Percentiles rank a stretch among this genome's conserved stretches.
These are phyloP conservation scores for Spongilla lacustris DNA, from an alignment of 37 sponge, comb jelly and placozoan genomes.

Conservation along the genomic window DNA sequence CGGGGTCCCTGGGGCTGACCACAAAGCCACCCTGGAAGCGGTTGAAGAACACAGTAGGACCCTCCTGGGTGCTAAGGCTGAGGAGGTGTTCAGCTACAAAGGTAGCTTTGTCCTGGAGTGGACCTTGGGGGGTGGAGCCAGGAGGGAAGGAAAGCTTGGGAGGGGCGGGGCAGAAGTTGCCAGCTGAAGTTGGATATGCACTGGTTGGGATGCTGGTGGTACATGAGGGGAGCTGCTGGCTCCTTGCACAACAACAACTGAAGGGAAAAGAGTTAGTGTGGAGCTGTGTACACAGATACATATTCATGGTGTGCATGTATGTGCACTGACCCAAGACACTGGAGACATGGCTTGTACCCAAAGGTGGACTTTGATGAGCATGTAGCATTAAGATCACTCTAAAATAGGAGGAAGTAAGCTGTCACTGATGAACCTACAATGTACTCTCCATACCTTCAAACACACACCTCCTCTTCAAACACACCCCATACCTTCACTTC, in stretches of 20 bases:
- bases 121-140: constrained; percentile 6
- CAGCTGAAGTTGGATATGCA: background rate
- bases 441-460: no score
- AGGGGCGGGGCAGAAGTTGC: constrained; percentile 61
- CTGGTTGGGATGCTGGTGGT: constrained; percentile 9
- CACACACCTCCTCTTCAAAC: no score
- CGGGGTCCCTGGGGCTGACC: constrained; percentile 9
- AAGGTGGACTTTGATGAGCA: constrained; percentile 12
- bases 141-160: constrained; percentile 23
- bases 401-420: no score
- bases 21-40: constrained; percentile 49
- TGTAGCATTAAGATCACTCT: background rate
- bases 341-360: constrained; percentile 35
- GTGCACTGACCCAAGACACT: constrained; percentile 47
- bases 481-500: no score
- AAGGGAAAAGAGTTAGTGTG: background rate
- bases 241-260: constrained; percentile 39
- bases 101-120: constrained; percentile 29
- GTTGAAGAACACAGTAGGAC: constrained; percentile 29
- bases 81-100: constrained; percentile 72
- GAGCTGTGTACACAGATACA: no score
- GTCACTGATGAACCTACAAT: no score
- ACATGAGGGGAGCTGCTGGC: constrained; percentile 7
- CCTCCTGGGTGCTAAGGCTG: background rate
- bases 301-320: no score